Evolutionary conservation across 1,140 invertebrate genomes (phyloP).

Genomic region (Panagrolaimus sp.): DNA sequence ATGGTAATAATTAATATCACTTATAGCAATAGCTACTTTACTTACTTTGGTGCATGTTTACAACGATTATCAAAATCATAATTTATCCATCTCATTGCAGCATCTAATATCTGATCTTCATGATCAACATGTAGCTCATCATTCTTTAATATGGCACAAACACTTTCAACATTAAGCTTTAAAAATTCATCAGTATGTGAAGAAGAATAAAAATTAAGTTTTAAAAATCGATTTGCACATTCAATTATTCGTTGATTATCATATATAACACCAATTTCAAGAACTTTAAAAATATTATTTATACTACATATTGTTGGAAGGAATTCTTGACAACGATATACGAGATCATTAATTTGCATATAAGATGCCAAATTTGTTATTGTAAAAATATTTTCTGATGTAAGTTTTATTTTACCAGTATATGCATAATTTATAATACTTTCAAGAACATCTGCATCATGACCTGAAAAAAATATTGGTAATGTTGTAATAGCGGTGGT

Average conservation of each 20-base stretch:
- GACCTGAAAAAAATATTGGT: slow-evolving; percentile 4
- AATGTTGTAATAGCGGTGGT: background rate
- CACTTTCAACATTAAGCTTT: background rate
- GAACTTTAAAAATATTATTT: slow-evolving; percentile 7
- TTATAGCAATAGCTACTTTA: background rate
- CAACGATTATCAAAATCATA: background rate
- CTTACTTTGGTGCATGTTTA: background rate
- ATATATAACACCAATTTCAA: slow-evolving; percentile 5
- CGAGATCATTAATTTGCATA: slow-evolving; percentile 12
- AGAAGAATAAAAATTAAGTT: background rate
- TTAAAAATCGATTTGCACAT: background rate
- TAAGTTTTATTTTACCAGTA: background rate
- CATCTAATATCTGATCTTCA: slow-evolving; percentile 4
- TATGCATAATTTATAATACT: slow-evolving; percentile 4
- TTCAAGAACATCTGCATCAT: slow-evolving; percentile 8
- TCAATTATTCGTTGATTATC: slow-evolving; percentile 10
- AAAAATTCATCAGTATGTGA: background rate
- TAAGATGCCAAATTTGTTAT: background rate
- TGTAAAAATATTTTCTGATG: background rate
- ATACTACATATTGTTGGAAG: background rate
- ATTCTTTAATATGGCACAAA: background rate
- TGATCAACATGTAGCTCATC: slow-evolving; percentile 5
- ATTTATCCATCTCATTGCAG: background rate
- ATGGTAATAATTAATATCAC: no score
- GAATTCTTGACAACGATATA: background rate